phyloP scores from a whole-genome alignment of 2,797 vertebrate species.

The Muscicapa striata region DNA sequence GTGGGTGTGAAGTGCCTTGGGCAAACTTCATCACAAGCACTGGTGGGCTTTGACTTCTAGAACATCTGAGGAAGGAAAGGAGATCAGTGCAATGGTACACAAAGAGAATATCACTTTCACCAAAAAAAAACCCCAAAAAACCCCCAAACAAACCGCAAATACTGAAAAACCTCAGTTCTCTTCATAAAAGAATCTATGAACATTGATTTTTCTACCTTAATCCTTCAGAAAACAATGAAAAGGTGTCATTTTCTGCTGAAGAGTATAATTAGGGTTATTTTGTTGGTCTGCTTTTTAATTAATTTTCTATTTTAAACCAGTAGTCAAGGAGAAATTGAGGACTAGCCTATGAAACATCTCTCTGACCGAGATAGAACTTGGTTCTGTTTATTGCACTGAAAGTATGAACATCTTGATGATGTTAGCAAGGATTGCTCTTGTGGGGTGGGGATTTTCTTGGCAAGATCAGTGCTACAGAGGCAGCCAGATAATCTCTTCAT shows the following conservation, averaged over 20 bases:
- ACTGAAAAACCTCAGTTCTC: neutral
- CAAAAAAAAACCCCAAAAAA: neutral
- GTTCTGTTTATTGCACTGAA: conserved; percentile 26
- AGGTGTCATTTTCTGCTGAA: neutral
- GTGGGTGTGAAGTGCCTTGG: conserved; percentile 26
- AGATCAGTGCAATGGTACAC: neutral
- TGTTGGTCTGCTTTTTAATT: neutral
- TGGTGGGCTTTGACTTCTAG: conserved; percentile 31
- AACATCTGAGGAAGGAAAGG: neutral
- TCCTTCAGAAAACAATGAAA: neutral
- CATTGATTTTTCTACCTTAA: neutral
- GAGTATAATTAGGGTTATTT: neutral
- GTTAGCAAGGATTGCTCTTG: conserved; percentile 6
- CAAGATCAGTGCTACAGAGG: conserved; percentile 20
- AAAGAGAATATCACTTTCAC: neutral
- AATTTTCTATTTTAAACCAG: neutral
- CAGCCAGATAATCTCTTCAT: conserved; percentile 53
- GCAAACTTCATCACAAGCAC: neutral
- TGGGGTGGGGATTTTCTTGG: conserved; percentile 55
- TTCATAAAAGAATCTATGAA: neutral
- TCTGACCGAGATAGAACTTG: neutral
- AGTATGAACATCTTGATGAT: conserved; percentile 31
- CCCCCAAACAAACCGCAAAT: neutral
- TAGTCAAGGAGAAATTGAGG: neutral
- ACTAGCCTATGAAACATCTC: neutral